phyloP scores from a whole-genome alignment of 2,888 invertebrate species.

The Beris chalybata region DNA sequence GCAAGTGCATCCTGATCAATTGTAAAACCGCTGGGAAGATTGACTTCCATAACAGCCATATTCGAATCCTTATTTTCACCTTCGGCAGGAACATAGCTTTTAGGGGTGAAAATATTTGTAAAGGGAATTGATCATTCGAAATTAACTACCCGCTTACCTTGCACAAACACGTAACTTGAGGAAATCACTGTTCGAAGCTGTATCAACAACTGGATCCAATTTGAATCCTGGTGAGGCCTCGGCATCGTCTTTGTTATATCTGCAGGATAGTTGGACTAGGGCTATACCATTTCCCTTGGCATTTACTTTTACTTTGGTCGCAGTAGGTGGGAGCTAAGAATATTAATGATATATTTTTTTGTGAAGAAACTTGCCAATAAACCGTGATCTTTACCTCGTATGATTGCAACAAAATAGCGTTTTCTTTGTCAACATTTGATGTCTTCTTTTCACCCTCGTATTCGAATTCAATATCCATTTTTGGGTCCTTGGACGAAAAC shows the following conservation, averaged over 20 bases:
- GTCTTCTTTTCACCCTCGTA: conserved; percentile 32
- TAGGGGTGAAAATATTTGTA: neutral
- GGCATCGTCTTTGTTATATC: conserved; percentile 79
- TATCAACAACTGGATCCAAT: conserved; percentile 83
- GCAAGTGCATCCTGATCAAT: conserved; percentile 81
- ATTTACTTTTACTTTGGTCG: conserved; percentile 66
- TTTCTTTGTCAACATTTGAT: conserved; percentile 70
- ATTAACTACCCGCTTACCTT: conserved; percentile 57
- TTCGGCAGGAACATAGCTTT: conserved; percentile 50
- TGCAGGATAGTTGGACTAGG: conserved; percentile 71
- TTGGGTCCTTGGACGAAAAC: conserved; percentile 56
- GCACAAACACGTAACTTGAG: conserved; percentile 84
- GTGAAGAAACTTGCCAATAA: neutral
- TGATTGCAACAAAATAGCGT: conserved; percentile 76
- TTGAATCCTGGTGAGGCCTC: conserved; percentile 86
- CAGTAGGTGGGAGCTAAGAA: conserved; percentile 42
- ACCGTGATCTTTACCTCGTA: conserved; percentile 61
- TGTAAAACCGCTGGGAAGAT: conserved; percentile 86
- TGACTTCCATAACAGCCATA: conserved; percentile 88
- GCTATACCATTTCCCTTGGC: conserved; percentile 79
- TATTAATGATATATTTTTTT: conserved; percentile 3
- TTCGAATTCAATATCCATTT: conserved; percentile 58
- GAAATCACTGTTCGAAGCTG: conserved; percentile 78
- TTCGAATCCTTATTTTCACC: conserved; percentile 62
- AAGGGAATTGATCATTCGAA: too few relatives aligned